phyloP scores from a whole-genome alignment of 2,113 vertebrate genomes.

The Sylvicapra grimmia region DNA sequence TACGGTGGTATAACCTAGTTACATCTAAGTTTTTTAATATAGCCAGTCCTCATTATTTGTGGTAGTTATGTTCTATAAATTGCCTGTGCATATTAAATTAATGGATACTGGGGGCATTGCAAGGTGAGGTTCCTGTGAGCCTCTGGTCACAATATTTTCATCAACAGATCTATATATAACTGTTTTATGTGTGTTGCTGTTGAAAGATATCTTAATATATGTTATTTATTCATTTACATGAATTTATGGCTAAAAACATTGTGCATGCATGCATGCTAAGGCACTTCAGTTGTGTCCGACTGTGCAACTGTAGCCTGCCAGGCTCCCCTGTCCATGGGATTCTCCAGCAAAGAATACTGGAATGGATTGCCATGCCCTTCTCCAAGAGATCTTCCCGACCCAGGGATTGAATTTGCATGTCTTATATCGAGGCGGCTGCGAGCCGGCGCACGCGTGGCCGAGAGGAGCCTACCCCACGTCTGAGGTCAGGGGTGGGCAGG shows the following conservation, averaged over 20 bases:
- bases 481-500: too few species aligned
- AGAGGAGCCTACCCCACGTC: too few species aligned
- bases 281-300: neutral
- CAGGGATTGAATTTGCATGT: neutral
- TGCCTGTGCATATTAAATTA: neutral
- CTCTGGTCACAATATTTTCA: neutral
- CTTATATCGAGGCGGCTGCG: neutral
- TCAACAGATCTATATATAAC: neutral
- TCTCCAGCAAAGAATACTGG: neutral
- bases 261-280: neutral
- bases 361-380: neutral
- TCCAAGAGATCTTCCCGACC: neutral
- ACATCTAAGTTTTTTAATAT: neutral
- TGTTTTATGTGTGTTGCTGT: neutral
- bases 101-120: neutral
- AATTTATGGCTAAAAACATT: neutral
- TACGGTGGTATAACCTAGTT: neutral
- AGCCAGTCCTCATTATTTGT: neutral
- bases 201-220: neutral
- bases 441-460: too few species aligned
- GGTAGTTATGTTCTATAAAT: neutral
- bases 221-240: neutral
- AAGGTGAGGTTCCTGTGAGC: neutral
- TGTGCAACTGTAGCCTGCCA: neutral
- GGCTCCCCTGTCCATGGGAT: neutral